Evolutionary conservation across 1,140 invertebrate species (phyloP).

Genomic region (Heliconius himera): DNA sequence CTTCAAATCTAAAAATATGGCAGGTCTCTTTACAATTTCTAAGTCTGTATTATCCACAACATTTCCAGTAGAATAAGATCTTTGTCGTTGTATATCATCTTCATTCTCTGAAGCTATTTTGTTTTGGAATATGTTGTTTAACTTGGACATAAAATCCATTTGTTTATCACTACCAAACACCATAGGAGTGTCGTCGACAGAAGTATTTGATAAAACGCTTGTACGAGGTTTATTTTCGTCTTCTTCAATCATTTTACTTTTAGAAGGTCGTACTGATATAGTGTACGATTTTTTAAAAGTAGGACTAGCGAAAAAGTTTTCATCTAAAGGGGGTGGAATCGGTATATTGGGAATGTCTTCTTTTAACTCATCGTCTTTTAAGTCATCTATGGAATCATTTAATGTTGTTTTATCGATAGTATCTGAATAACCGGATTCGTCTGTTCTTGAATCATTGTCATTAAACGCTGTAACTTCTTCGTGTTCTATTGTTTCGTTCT

Average conservation of each 20-base stretch:
- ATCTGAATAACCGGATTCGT: constrained; percentile 76
- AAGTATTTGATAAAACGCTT: constrained; percentile 65
- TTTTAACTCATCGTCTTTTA: constrained; percentile 50
- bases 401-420: constrained; percentile 64
- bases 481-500: constrained; percentile 46
- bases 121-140: constrained; percentile 67
- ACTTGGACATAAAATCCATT: constrained; percentile 70
- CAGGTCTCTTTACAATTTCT: constrained; percentile 46
- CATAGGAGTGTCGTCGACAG: constrained; percentile 61
- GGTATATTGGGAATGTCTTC: constrained; percentile 48
- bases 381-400: constrained; percentile 60
- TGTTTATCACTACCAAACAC: constrained; percentile 73
- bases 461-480: constrained; percentile 64
- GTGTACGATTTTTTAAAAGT: constrained; percentile 67
- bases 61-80: constrained; percentile 67
- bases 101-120: constrained; percentile 56
- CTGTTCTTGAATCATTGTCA: constrained; percentile 71
- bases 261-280: constrained; percentile 53
- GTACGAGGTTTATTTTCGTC: constrained; percentile 59
- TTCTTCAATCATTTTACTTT: constrained; percentile 47
- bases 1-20: constrained; percentile 61
- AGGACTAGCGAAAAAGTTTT: constrained; percentile 64
- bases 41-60: constrained; percentile 55
- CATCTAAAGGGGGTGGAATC: constrained; percentile 67
- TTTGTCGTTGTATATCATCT: constrained; percentile 55